These are phyloP conservation scores for Nomada fabriciana DNA, from an alignment of 2,888 invertebrate genomes.

Conservation along the genomic window DNA sequence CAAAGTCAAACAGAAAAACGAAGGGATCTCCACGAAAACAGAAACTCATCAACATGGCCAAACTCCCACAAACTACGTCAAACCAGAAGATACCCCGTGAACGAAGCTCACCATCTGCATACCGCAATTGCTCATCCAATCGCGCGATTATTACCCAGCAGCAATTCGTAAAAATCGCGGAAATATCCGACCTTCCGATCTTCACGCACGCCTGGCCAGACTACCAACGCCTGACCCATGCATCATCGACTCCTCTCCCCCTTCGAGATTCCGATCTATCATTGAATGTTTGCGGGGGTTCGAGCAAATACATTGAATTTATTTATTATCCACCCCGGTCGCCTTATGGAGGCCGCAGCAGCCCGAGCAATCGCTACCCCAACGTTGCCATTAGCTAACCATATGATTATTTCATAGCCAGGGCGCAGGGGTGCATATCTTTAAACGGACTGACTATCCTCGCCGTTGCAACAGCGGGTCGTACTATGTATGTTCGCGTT, in stretches of 20 bases:
- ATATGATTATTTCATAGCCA: conserved; percentile 84
- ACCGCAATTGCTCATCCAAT: conserved; percentile 6
- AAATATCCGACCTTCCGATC: conserved; percentile 65
- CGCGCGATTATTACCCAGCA: conserved; percentile 14
- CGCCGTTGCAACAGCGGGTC: conserved; percentile 52
- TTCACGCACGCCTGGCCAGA: conserved; percentile 67
- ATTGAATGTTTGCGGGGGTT: conserved; percentile 83
- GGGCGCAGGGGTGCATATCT: conserved; percentile 79
- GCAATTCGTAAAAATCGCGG: conserved; percentile 50
- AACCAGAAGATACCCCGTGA: neutral
- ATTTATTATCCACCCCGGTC: conserved; percentile 81
- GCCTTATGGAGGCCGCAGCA: conserved; percentile 67
- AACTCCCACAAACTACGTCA: no score
- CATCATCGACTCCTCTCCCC: conserved; percentile 56
- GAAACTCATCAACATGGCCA: neutral
- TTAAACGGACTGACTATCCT: conserved; percentile 53
- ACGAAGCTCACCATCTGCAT: conserved; percentile 21
- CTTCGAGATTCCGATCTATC: conserved; percentile 82
- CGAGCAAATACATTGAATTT: conserved; percentile 83
- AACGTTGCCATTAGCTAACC: conserved; percentile 83
- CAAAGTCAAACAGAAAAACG: no score
- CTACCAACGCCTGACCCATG: conserved; percentile 30
- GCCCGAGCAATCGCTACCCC: conserved; percentile 80
- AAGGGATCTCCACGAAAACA: neutral
- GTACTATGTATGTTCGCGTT: conserved; percentile 59